These are phyloP conservation scores for Dascyllus trimaculatus DNA, from an alignment of 2,113 vertebrate species.

Conservation along the genomic window DNA sequence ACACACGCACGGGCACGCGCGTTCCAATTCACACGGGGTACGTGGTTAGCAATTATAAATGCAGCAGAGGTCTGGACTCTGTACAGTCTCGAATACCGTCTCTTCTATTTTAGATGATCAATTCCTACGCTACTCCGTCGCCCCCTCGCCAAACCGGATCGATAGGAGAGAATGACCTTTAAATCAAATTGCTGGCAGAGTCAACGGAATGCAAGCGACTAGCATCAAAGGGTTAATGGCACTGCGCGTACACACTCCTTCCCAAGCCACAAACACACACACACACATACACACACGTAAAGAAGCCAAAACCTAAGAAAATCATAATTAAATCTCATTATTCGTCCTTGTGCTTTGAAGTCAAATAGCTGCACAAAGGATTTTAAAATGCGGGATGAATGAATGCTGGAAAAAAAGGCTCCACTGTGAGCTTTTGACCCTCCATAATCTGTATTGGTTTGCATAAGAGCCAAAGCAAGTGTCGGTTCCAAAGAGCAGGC, in stretches of 20 bases:
- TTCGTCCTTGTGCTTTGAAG: constrained; percentile 22
- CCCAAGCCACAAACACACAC: constrained; percentile 9
- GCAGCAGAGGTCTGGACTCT: constrained; percentile 69
- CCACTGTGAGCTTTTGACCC: constrained; percentile 47
- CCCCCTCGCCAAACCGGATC: constrained; percentile 84
- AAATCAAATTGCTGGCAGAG: constrained; percentile 87
- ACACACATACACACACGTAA: constrained; percentile 12
- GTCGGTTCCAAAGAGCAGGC: constrained; percentile 57
- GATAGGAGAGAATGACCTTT: constrained; percentile 87
- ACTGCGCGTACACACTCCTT: constrained; percentile 25
- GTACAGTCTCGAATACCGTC: constrained; percentile 81
- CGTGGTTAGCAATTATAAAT: constrained; percentile 72
- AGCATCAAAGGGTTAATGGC: constrained; percentile 82
- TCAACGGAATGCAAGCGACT: constrained; percentile 76
- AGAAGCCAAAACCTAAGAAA: constrained; percentile 46
- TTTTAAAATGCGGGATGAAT: neutral
- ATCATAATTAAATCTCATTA: constrained; percentile 62
- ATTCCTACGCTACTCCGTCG: constrained; percentile 79
- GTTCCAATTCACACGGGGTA: constrained; percentile 61
- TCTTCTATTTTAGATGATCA: constrained; percentile 86
- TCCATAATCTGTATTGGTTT: constrained; percentile 40
- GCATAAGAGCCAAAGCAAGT: constrained; percentile 37
- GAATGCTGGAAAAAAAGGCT: constrained; percentile 2
- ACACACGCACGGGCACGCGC: neutral
- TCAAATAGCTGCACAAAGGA: constrained; percentile 4